Percentiles rank a stretch among this genome's conserved stretches.
Conservation (phyloP, 2,888 invertebrate genomes). For the Phymatocera aterrima region DNA sequence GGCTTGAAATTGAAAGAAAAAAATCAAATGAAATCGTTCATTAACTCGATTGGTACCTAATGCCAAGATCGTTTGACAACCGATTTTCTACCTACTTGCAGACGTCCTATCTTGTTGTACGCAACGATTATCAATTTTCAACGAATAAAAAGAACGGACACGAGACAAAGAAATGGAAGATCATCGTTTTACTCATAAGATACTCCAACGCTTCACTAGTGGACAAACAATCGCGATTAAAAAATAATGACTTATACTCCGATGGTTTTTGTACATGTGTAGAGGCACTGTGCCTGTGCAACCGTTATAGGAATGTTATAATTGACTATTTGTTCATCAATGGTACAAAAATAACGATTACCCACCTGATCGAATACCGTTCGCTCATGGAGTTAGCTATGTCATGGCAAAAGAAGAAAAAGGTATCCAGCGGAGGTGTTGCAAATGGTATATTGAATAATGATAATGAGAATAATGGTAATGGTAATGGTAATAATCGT, state of each 20-base stretch:
- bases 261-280: neutral
- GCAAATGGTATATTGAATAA: conserved; percentile 39
- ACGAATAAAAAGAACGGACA: no score
- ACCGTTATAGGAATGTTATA: neutral
- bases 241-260: no score
- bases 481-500: conserved; percentile 1
- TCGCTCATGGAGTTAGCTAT: neutral
- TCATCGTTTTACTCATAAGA: no score
- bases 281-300: neutral
- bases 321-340: no score
- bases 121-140: no score
- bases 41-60: conserved; percentile 27
- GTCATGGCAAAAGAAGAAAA: neutral
- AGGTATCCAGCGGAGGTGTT: conserved; percentile 20
- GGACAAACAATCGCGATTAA: no score
- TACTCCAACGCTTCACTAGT: no score
- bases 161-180: no score
- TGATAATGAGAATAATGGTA: conserved; percentile 6
- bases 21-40: neutral
- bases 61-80: neutral
- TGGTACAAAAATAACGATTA: conserved; percentile 16
- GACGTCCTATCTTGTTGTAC: no score
- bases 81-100: no score
- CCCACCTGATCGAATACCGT: neutral
- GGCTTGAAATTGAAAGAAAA: neutral